Conservation (phyloP, 2,797 vertebrate species). For the Streptopelia turtur region DNA sequence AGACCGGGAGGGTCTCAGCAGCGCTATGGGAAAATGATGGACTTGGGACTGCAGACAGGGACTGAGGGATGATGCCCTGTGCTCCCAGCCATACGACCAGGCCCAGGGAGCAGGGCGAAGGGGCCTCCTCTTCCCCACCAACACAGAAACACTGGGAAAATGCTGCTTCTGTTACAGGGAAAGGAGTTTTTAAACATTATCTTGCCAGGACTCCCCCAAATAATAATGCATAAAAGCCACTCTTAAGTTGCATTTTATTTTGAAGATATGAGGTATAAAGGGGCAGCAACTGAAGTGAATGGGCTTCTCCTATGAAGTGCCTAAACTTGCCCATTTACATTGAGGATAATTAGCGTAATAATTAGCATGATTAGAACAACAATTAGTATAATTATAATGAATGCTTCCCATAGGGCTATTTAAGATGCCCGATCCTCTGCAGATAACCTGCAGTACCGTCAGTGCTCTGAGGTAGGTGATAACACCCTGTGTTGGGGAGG, state of each 20-base stretch:
- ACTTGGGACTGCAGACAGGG: neutral
- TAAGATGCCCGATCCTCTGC: neutral
- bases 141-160: neutral
- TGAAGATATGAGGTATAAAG: neutral
- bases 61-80: accelerated
- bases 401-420: neutral
- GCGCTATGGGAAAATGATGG: neutral
- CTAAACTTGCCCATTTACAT: neutral
- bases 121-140: neutral
- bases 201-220: neutral
- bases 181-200: neutral
- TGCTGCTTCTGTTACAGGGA: neutral
- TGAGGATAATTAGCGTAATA: neutral
- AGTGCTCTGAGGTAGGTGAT: neutral
- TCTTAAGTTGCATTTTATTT: neutral
- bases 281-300: neutral
- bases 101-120: neutral
- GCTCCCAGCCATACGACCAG: accelerated
- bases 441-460: neutral
- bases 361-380: neutral
- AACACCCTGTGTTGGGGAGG: neutral
- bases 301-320: neutral
- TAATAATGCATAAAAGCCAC: neutral
- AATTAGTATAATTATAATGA: neutral
- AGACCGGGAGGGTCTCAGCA: neutral